Evolutionary conservation across 1,140 invertebrate species (phyloP).

Genomic region (Pogonomyrmex californicus): DNA sequence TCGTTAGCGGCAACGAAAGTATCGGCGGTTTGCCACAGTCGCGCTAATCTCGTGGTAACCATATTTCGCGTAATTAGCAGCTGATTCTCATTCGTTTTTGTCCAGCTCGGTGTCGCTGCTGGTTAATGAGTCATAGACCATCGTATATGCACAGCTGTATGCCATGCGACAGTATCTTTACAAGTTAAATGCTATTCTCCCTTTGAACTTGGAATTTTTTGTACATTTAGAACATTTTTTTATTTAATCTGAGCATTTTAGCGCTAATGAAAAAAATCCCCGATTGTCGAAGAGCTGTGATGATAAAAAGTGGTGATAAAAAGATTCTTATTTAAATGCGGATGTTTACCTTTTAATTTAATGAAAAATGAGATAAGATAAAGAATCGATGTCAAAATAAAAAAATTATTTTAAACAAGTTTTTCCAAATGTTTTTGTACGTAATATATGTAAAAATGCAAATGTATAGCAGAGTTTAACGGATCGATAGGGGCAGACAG

Average conservation of each 20-base stretch:
- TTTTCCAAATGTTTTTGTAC: background rate
- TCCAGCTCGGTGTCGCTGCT: background rate
- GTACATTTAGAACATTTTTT: too few species aligned
- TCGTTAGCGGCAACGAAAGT: constrained; percentile 49
- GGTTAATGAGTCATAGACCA: constrained; percentile 13
- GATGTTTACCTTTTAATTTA: background rate
- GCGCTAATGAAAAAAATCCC: background rate
- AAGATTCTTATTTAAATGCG: background rate
- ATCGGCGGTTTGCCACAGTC: constrained; percentile 52
- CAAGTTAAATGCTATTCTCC: background rate
- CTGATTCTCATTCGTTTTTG: constrained; percentile 48
- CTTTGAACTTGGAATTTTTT: background rate
- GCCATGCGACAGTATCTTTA: background rate
- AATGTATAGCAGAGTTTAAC: background rate
- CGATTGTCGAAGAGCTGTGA: too few species aligned
- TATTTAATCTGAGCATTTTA: background rate
- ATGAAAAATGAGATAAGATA: background rate
- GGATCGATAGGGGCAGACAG: background rate
- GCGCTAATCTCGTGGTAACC: constrained; percentile 51
- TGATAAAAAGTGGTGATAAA: background rate
- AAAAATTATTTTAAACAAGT: background rate
- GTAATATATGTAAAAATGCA: background rate
- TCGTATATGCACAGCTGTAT: background rate
- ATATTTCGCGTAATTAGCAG: constrained; percentile 56
- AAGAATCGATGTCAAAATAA: background rate